Evolutionary conservation across 1,140 invertebrate genomes (phyloP).

Genomic region (Rhyacophila brunnea): DNA sequence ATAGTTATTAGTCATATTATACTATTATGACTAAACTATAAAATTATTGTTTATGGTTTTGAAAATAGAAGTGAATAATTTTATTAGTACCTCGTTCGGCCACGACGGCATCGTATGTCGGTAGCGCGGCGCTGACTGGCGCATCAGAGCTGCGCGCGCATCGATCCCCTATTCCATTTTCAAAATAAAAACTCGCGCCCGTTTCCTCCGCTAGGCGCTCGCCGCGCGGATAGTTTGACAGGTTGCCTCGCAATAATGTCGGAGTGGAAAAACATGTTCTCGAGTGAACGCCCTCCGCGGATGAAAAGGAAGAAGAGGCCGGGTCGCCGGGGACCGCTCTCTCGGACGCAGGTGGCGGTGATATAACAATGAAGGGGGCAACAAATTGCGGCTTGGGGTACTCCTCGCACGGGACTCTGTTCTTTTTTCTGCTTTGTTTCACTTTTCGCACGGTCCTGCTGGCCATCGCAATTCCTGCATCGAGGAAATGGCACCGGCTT

Average conservation of each 20-base stretch:
- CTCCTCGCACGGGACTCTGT: conserved; percentile 3
- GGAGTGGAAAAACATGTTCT: conserved; percentile 23
- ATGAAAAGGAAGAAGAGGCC: conserved; percentile 10
- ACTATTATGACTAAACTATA: no score
- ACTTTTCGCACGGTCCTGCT: conserved; percentile 49
- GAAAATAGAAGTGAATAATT: background rate
- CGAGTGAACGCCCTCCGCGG: conserved; percentile 24
- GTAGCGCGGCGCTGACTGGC: conserved; percentile 11
- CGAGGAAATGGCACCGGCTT: no score
- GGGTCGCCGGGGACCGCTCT: background rate
- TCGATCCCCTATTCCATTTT: conserved; percentile 8
- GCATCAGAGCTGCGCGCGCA: background rate
- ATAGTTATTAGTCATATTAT: no score
- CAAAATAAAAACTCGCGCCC: conserved; percentile 9
- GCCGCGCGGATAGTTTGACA: background rate
- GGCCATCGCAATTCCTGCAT: conserved; percentile 44
- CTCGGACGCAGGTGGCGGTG: conserved; percentile 32
- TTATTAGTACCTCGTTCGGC: conserved; percentile 12
- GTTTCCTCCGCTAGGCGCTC: conserved; percentile 3
- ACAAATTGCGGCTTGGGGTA: conserved; percentile 23
- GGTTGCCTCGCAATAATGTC: conserved; percentile 5
- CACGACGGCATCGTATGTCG: conserved; percentile 14
- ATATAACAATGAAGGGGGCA: conserved; percentile 44
- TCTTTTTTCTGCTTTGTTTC: conserved; percentile 45
- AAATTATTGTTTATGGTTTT: no score